Conservation (phyloP, 1,140 invertebrate genomes). For the Anadara kagoshimensis region DNA sequence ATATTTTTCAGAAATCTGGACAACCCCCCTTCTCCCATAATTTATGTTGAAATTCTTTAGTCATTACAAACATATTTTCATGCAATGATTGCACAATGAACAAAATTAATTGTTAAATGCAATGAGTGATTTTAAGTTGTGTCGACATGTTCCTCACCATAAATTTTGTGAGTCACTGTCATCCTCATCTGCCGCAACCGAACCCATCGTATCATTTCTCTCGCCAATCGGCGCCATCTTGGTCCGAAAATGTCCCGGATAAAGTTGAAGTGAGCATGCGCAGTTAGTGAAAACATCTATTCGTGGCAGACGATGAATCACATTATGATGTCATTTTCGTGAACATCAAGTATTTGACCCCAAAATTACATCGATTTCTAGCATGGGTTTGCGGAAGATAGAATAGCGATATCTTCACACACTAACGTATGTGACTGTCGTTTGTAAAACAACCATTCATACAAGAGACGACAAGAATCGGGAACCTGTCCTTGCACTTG, state of each 20-base stretch:
- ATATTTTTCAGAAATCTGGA: no score
- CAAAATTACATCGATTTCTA: conserved; percentile 8
- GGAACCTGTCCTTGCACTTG: no score
- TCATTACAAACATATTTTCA: no score
- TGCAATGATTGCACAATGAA: no score
- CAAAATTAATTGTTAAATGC: no score
- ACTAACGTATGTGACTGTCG: no score
- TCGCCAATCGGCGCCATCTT: conserved; percentile 72
- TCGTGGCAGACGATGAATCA: conserved; percentile 53
- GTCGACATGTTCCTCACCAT: conserved; percentile 58
- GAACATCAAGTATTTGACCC: conserved; percentile 11
- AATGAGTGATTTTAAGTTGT: no score
- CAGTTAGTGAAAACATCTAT: conserved; percentile 24
- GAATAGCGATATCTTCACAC: no score
- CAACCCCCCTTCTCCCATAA: no score
- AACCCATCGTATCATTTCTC: conserved; percentile 63
- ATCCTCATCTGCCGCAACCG: conserved; percentile 60
- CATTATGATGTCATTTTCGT: conserved; percentile 37
- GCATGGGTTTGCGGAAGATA: neutral
- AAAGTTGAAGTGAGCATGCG: conserved; percentile 56
- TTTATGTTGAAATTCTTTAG: no score
- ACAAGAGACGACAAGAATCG: no score
- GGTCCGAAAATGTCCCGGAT: conserved; percentile 52
- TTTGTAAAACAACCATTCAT: no score
- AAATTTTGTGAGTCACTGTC: conserved; percentile 71